A percentile compares a stretch with the other conserved stretches of the same genome.
phyloP scores from a whole-genome alignment of 2,797 vertebrate genomes.

The Alauda arvensis region DNA sequence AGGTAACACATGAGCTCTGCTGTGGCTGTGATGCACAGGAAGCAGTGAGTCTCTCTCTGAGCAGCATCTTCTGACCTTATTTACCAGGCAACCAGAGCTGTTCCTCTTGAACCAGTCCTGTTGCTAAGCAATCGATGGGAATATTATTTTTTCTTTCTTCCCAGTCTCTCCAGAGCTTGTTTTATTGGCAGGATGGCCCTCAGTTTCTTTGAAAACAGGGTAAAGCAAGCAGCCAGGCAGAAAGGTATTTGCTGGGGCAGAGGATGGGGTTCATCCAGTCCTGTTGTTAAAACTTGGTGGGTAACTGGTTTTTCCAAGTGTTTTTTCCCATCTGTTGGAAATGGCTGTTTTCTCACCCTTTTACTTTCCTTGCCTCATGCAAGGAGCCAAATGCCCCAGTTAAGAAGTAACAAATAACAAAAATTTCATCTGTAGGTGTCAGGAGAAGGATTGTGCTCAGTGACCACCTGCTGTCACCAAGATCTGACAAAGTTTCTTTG shows the following conservation, averaged over 20 bases:
- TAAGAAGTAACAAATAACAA: background rate
- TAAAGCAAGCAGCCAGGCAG: background rate
- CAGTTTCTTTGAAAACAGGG: background rate
- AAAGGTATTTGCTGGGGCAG: background rate
- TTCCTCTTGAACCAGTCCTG: slow-evolving; percentile 13
- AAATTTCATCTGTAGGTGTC: background rate
- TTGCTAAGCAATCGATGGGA: slow-evolving; percentile 13
- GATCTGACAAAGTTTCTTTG: background rate
- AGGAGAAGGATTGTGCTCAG: background rate
- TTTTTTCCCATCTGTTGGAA: background rate
- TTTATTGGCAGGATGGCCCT: background rate
- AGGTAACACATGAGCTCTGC: background rate
- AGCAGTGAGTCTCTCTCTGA: background rate
- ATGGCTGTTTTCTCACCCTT: background rate
- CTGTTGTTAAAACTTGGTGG: background rate
- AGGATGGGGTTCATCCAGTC: background rate
- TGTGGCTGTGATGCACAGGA: background rate
- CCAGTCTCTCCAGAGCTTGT: background rate
- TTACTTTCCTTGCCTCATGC: background rate
- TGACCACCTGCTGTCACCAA: background rate
- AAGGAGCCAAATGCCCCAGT: background rate
- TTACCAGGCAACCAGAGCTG: background rate
- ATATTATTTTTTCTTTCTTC: slow-evolving; percentile 1
- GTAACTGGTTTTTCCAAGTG: background rate
- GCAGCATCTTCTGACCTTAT: background rate